phyloP scores from a whole-genome alignment of 2,797 vertebrate genomes.

The Hoplostethus mediterraneus region DNA sequence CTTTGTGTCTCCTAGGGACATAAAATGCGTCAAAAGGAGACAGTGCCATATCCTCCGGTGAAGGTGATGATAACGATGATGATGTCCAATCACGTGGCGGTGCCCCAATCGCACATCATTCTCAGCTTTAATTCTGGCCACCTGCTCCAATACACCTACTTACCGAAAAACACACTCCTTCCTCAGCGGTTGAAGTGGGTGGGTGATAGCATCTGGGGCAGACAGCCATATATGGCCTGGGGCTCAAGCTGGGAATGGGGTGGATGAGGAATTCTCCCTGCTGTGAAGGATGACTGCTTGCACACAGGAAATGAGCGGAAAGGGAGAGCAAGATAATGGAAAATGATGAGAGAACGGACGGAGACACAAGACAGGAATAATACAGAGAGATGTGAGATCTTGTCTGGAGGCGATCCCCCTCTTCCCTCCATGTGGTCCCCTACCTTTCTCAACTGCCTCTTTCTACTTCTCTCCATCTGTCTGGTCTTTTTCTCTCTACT shows the following conservation, averaged over 20 bases:
- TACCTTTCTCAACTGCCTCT: slow-evolving; percentile 5
- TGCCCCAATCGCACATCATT: slow-evolving; percentile 72
- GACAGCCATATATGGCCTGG: not conserved
- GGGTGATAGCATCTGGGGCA: slow-evolving; percentile 16
- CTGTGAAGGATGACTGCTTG: not conserved
- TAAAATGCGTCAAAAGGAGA: slow-evolving; percentile 30
- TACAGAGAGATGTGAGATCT: not conserved
- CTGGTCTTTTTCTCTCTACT: not conserved
- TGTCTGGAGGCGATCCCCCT: not conserved
- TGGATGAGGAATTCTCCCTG: not conserved
- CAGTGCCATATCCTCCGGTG: not conserved
- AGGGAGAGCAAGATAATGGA: not conserved
- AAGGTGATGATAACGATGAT: slow-evolving; percentile 39
- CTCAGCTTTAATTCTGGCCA: slow-evolving; percentile 66
- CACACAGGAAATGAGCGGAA: slow-evolving; percentile 11
- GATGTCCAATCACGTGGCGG: slow-evolving; percentile 51
- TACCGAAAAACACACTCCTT: not conserved
- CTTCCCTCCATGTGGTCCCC: slow-evolving; percentile 4
- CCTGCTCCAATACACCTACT: slow-evolving; percentile 69
- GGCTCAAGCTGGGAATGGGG: slow-evolving; percentile 8
- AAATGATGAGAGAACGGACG: not conserved
- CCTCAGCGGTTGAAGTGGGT: slow-evolving; percentile 4
- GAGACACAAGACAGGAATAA: slow-evolving; percentile 2
- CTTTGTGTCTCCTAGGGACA: slow-evolving; percentile 8
- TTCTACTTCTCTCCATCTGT: not conserved